Evolutionary conservation across 2,888 invertebrate species (phyloP), one percentile per base, ranked within the genome.

Genomic region (Nemotelus pantherinus): DNA sequence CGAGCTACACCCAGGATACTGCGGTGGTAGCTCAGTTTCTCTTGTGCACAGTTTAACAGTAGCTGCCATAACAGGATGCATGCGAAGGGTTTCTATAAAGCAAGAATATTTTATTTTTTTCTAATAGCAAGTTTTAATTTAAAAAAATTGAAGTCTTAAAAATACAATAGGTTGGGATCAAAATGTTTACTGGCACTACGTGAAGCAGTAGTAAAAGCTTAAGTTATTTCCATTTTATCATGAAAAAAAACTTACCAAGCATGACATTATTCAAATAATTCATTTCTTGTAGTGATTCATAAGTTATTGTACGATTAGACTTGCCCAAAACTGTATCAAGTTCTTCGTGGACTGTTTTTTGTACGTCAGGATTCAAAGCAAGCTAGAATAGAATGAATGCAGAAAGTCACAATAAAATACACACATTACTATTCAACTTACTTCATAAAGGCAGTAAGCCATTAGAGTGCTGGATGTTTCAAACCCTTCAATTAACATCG

Each of bases 401-500:
- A 25, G 25, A 55, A 71, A 25, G 10, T 44, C 5, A 10, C 9
- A 64, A 43, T 44, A 55, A 60, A 55, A 44, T 68, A 47, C 2
- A 74, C 70, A 70, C 9, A 44, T 65, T 45, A 65, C 39, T 44
- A 6, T 25, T 47, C 45, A 47, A 41, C 48, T 77, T 64, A 79
- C 75, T 58, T 80, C 76, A 67, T 79, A 79, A 6, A 80, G 57
- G 44, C 77, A 76, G 58, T 71, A 79, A 0, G 80, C 76, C 76
- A 79, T 77, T 25, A 79, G 53, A 7, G 79, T 77, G 39, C 72
- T 78, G 39, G 79, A 78, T 41, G 80, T 77, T 67, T 80, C 80
- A 55, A 79, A 80, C 1, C 79, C 79, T 74, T 80, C 79, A 5
- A 76, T 76, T 3, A 68, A 50, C 25, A 79, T 65, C n/a, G 79